A percentile compares a stretch with the other conserved stretches of the same genome.
These are phyloP conservation scores for Danio jaintianensis DNA, from an alignment of 2,797 vertebrate genomes.

Conservation along the genomic window DNA sequence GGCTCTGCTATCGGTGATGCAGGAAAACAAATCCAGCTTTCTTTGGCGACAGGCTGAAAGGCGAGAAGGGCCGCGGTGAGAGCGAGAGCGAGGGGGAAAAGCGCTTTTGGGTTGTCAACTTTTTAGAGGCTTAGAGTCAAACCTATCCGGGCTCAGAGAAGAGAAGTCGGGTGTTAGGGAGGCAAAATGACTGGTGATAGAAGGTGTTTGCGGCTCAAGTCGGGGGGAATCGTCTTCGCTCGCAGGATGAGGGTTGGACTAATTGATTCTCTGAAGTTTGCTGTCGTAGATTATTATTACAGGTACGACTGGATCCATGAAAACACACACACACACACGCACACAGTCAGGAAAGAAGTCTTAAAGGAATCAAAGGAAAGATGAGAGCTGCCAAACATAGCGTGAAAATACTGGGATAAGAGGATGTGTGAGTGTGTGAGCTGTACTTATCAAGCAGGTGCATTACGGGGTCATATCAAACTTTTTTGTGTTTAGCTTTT, in stretches of 20 bases:
- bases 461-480: conserved; percentile 42
- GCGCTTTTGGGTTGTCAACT: conserved; percentile 85
- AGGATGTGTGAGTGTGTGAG: conserved; percentile 62
- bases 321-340: conserved; percentile 62
- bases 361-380: conserved; percentile 78
- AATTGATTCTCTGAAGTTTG: conserved; percentile 87
- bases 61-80: conserved; percentile 74
- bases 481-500: background rate
- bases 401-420: conserved; percentile 65
- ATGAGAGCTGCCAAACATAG: conserved; percentile 78
- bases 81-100: conserved; percentile 57
- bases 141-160: conserved; percentile 85
- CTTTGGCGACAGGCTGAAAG: conserved; percentile 76
- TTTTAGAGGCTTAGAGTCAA: conserved; percentile 88
- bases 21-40: conserved; percentile 78
- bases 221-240: conserved; percentile 83
- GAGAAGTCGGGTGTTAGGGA: conserved; percentile 85
- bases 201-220: conserved; percentile 87
- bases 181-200: conserved; percentile 87
- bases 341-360: conserved; percentile 73
- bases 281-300: conserved; percentile 80
- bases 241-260: conserved; percentile 80
- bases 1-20: conserved; percentile 69
- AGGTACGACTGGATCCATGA: conserved; percentile 82
- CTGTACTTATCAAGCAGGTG: conserved; percentile 44